Conservation (phyloP, 2,113 vertebrate genomes). For the Petrocephalus zakoni region DNA sequence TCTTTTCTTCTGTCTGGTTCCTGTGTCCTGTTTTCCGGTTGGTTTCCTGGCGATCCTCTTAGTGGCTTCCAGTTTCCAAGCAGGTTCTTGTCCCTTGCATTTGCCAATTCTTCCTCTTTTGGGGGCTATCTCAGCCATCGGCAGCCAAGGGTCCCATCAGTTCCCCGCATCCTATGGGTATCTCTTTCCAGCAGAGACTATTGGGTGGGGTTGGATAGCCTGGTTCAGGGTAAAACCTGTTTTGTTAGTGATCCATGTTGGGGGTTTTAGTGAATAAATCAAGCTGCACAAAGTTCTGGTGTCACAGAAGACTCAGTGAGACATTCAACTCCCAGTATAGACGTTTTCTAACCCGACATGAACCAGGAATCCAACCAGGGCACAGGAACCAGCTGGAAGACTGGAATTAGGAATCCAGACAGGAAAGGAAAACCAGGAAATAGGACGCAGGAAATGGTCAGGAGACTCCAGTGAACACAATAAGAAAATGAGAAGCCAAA, state of each 20-base stretch:
- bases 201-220: not conserved
- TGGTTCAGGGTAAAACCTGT: not conserved
- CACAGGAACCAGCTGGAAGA: not conserved
- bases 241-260: not conserved
- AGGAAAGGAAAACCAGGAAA: not conserved
- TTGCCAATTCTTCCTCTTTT: not conserved
- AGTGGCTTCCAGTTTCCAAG: not conserved
- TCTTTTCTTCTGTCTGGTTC: not conserved
- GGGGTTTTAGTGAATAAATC: not conserved
- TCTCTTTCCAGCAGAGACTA: not conserved
- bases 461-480: not conserved
- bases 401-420: not conserved
- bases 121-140: not conserved
- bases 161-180: not conserved
- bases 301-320: not conserved
- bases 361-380: not conserved
- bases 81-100: not conserved
- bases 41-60: not conserved
- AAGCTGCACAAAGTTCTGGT: not conserved
- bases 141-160: not conserved
- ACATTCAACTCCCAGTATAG: not conserved
- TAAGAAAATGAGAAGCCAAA: not conserved
- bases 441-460: not conserved
- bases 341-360: not conserved
- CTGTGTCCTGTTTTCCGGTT: not conserved